Evolutionary conservation across 37 sponge, comb jelly and placozoan genomes (phyloP).

Genomic region (Hormiphora californensis): DNA sequence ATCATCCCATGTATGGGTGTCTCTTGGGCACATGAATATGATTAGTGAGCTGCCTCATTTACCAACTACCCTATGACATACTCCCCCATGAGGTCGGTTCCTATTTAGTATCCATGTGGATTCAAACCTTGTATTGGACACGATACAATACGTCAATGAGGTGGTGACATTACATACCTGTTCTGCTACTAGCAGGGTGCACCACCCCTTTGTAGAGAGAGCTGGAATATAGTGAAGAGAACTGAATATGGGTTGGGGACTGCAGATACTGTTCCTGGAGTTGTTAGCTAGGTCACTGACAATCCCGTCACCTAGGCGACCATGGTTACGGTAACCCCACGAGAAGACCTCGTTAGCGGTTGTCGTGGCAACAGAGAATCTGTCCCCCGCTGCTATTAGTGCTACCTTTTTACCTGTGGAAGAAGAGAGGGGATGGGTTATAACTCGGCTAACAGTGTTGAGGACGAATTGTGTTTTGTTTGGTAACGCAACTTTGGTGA

Average conservation of each 20-base stretch:
- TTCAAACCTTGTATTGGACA: too few relatives aligned
- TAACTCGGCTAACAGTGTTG: neutral
- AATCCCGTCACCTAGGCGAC: conserved; percentile 29
- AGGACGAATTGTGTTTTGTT: neutral
- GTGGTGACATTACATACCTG: too few relatives aligned
- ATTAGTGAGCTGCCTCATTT: too few relatives aligned
- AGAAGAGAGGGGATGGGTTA: neutral
- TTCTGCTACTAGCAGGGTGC: conserved; percentile 27
- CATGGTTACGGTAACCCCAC: conserved; percentile 41
- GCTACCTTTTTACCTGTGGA: conserved; percentile 48
- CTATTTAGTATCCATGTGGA: too few relatives aligned
- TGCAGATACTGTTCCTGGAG: conserved; percentile 35
- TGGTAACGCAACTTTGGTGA: too few relatives aligned
- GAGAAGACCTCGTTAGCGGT: conserved; percentile 26
- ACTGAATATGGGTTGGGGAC: conserved; percentile 15
- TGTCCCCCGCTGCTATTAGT: conserved; percentile 29
- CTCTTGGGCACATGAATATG: too few relatives aligned
- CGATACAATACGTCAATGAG: too few relatives aligned
- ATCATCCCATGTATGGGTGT: too few relatives aligned
- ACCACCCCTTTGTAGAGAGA: conserved; percentile 18
- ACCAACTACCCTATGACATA: too few relatives aligned
- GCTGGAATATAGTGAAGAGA: conserved; percentile 51
- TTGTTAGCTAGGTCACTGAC: neutral
- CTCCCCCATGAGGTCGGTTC: too few relatives aligned
- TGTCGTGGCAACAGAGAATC: conserved; percentile 33